Evolutionary conservation across 2,888 invertebrate genomes (phyloP), one percentile per base, ranked within the genome.

Genomic region (Drosophila prostipennis): DNA sequence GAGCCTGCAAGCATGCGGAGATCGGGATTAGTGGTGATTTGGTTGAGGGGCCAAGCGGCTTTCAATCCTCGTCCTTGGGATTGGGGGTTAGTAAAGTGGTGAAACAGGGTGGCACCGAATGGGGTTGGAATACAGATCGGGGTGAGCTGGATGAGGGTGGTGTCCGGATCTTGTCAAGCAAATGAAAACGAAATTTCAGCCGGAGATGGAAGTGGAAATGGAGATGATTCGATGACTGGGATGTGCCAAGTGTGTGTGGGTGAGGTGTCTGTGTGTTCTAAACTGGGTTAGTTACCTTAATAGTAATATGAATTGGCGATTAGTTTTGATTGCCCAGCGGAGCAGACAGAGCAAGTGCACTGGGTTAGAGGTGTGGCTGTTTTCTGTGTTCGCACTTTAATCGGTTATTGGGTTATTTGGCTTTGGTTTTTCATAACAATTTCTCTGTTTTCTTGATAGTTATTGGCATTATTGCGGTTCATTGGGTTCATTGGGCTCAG

Each of bases 1-100:
- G 92, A 92, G 77, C 92, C 92, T 92, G 89, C 37, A 84, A 83
- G 16, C 10, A 34, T 11, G 26, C 26, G 45, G 6, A 34, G 1
- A 0, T 2, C 0, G 0, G 13, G 26, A 65, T 65, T 55, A 65
- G 34, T 13, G 3, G 0, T 10, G n/a, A 11, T 34, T n/a, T 39
- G 2, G 7, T 8, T 23, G 26, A 6, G 5, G 7, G 7, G 6
- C 0, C 1, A 5, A 26, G 6, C 19, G 32, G 45, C 45, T 32
- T 63, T 16, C 5, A 61, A 34, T 48, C 48, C 48, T 34, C 32
- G 13, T 2, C 26, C 26, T 26, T 2, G 4, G 32, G 48, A 48
- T 34, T 19, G 29, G 16, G 48, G 32, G 48, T 48, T 48, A 48
- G 48, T 48, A 48, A 10, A 46, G 63, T 63, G 32, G 36, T 61